Evolutionary conservation across 2,113 vertebrate species (phyloP), one percentile per base, ranked within the genome.

Genomic region (Chascanopsetta lugubris): DNA sequence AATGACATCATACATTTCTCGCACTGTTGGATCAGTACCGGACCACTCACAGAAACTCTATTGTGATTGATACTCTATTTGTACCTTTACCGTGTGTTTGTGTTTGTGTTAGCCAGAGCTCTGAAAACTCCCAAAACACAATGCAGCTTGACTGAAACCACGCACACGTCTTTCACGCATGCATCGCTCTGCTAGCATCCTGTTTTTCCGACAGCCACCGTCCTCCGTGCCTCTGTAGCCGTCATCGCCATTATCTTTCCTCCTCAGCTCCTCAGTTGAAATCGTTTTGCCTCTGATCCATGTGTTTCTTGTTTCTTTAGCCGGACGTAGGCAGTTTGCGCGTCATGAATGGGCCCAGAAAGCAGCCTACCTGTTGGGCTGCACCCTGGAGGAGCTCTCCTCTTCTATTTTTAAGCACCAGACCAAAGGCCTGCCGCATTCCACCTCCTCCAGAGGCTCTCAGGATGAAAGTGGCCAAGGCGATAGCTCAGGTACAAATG

Each of bases 301-400:
- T 7, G 3, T 21, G 8, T 29, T 2, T 29, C 5, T n/a, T 34
- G 25, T 36, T 1, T 27, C 34, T 42, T 4, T 30, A 96, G 95
- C 81, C 50, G 95, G 95, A 6, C 93, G 94, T 1, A 93, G 90
- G 61, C 97, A 99, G 90, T 99, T 99, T 92, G 96, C 96, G 1
- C 94, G 94, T 15, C 97, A 99, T 0, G 97, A 99, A 66, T 99
- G 96, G 96, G 97, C 96, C 38, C 97, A 99, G 91, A 99, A 99
- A 70, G 96, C 97, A 0, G 95, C 97, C 0, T 99, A 99, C 85
- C 90, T 99, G 54, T 77, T 96, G 84, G 94, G 95, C 82, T 97
- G 88, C 82, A 94, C 90, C 55, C 87, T 99, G 80, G 97, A 99
- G 84, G 97, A 98, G 72, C 93, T 99, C 43, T 98, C 97, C 74